Evolutionary conservation across 1,140 invertebrate species (phyloP).

Genomic region (Pseudoatta argentina): DNA sequence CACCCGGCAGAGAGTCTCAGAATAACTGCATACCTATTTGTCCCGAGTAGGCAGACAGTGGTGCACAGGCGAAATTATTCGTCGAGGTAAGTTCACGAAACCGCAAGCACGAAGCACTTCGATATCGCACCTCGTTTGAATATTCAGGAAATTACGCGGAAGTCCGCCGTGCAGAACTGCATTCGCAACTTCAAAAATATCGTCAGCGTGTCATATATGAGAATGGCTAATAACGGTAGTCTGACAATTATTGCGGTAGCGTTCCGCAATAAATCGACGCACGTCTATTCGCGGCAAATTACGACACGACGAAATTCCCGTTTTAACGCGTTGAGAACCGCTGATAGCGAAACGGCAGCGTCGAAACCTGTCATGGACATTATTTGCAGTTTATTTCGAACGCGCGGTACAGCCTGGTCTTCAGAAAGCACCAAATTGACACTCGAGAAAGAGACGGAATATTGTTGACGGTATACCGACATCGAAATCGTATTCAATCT

Average conservation of each 20-base stretch:
- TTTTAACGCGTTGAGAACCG: conserved; percentile 19
- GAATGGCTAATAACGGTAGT: not conserved
- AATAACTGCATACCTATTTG: conserved; percentile 82
- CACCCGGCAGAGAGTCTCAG: conserved; percentile 79
- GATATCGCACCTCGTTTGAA: conserved; percentile 38
- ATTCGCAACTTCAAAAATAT: not conserved
- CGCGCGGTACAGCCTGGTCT: conserved; percentile 25
- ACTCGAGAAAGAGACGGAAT: conserved; percentile 10
- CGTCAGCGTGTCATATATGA: not conserved
- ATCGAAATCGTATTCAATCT: conserved; percentile 1
- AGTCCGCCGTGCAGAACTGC: conserved; percentile 10
- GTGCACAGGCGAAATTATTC: conserved; percentile 73
- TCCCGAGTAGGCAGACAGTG: conserved; percentile 76
- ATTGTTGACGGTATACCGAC: conserved; percentile 19
- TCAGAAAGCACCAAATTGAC: conserved; percentile 50
- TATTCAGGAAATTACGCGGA: conserved; percentile 53
- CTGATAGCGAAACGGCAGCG: conserved; percentile 30
- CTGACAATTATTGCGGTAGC: not conserved
- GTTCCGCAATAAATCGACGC: not conserved
- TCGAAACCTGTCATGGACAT: conserved; percentile 44
- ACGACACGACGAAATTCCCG: not conserved
- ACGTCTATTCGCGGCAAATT: not conserved
- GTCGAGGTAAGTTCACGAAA: conserved; percentile 64
- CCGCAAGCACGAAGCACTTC: conserved; percentile 40
- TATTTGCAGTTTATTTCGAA: conserved; percentile 55